Evolutionary conservation across 1,140 invertebrate species (phyloP).

Genomic region (Pseudachorutes palmiensis): DNA sequence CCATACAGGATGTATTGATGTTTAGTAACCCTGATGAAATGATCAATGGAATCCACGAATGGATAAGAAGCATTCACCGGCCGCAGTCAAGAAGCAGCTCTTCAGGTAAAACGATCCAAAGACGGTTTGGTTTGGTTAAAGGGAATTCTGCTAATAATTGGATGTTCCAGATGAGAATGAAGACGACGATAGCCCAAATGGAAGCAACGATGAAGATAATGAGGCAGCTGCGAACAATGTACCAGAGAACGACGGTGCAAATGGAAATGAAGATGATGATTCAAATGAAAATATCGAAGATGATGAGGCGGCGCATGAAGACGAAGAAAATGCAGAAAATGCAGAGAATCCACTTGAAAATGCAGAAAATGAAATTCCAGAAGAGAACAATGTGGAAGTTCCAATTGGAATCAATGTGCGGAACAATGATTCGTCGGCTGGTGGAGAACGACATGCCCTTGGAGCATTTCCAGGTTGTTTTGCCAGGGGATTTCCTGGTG

Average conservation of each 20-base stretch:
- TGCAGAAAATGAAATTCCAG: background rate
- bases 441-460: too few species aligned
- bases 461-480: too few species aligned
- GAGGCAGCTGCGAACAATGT: background rate
- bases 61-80: too few species aligned
- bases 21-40: too few species aligned
- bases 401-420: too few species aligned
- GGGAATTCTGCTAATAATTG: background rate
- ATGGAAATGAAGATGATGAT: background rate
- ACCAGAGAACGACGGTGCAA: background rate
- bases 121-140: background rate
- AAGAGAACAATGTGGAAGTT: background rate
- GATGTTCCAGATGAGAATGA: conserved; percentile 5
- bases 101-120: background rate
- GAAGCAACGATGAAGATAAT: background rate
- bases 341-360: background rate
- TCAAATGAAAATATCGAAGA: background rate
- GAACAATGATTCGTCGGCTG: too few species aligned
- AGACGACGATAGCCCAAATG: background rate
- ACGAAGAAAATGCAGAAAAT: too few species aligned
- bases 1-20: too few species aligned
- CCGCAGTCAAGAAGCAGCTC: background rate
- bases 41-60: too few species aligned
- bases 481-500: too few species aligned
- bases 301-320: too few species aligned